A percentile compares a stretch with the other conserved stretches of the same genome.
phyloP scores from a whole-genome alignment of 2,888 invertebrate genomes.

The Plagiodera versicolora region DNA sequence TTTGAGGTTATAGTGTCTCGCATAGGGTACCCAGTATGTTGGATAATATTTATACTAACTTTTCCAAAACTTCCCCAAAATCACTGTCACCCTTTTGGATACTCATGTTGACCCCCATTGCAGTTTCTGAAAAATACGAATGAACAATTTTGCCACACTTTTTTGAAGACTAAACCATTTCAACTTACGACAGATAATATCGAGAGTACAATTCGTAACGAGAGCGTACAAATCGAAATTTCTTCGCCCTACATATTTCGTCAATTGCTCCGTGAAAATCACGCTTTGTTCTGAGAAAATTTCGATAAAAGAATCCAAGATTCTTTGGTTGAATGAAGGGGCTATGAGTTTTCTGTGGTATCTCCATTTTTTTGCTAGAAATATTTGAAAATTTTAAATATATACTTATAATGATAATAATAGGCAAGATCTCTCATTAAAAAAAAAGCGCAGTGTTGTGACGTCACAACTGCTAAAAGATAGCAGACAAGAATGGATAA shows the following conservation, averaged over 20 bases:
- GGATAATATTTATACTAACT: conserved; percentile 16
- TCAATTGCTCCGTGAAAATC: conserved; percentile 56
- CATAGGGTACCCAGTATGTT: not conserved
- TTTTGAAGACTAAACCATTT: too few relatives aligned
- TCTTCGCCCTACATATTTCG: conserved; percentile 46
- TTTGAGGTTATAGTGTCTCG: not conserved
- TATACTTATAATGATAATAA: too few relatives aligned
- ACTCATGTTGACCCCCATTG: conserved; percentile 24
- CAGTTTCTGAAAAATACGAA: conserved; percentile 24
- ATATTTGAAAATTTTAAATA: too few relatives aligned
- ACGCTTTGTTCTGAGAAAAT: conserved; percentile 63
- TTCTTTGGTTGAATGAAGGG: conserved; percentile 66
- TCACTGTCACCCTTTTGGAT: conserved; percentile 21
- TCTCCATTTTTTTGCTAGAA: conserved; percentile 62
- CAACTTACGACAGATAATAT: conserved; percentile 63
- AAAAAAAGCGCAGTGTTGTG: too few relatives aligned
- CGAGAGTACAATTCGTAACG: conserved; percentile 62
- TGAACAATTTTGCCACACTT: not conserved
- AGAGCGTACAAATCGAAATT: conserved; percentile 60
- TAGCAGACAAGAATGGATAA: too few relatives aligned
- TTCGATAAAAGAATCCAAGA: conserved; percentile 63
- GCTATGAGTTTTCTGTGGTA: conserved; percentile 61
- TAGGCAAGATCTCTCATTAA: too few relatives aligned
- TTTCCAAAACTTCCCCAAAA: conserved; percentile 19
- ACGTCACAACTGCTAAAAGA: too few relatives aligned